Evolutionary conservation across 2,113 vertebrate species (phyloP).

Genomic region (Mugil cephalus): DNA sequence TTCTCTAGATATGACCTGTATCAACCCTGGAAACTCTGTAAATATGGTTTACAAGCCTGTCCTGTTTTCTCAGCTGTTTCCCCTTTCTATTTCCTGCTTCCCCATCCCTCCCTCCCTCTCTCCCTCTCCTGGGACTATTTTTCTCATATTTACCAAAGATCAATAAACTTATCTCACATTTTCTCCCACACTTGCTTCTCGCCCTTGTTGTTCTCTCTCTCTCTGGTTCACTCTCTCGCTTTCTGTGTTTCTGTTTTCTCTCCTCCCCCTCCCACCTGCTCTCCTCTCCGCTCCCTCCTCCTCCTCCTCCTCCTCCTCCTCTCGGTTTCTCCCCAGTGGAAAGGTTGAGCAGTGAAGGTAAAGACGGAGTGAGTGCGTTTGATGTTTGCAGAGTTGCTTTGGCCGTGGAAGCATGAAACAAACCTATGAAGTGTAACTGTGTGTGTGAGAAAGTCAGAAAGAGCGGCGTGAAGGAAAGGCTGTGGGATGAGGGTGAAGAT

Average conservation of each 20-base stretch:
- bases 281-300: slow-evolving; percentile 52
- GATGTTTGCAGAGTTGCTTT: slow-evolving; percentile 54
- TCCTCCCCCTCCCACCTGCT: slow-evolving; percentile 22
- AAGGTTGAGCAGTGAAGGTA: slow-evolving; percentile 78
- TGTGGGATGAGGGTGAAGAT: slow-evolving; percentile 13
- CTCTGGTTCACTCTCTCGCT: slow-evolving; percentile 60
- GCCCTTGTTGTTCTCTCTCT: slow-evolving; percentile 42
- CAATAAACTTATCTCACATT: slow-evolving; percentile 69
- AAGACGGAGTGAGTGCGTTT: slow-evolving; percentile 52
- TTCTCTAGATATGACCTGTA: slow-evolving; percentile 17
- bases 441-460: slow-evolving; percentile 33
- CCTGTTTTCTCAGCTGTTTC: slow-evolving; percentile 4
- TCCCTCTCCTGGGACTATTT: slow-evolving; percentile 45
- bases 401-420: slow-evolving; percentile 40
- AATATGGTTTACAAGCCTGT: slow-evolving; percentile 18
- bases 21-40: slow-evolving; percentile 1
- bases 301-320: slow-evolving; percentile 58
- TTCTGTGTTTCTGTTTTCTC: slow-evolving; percentile 49
- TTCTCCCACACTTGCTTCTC: slow-evolving; percentile 53
- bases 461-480: slow-evolving; percentile 35
- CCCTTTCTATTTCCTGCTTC: slow-evolving; percentile 12
- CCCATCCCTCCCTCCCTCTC: slow-evolving; percentile 4
- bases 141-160: slow-evolving; percentile 47
- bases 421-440: slow-evolving; percentile 34
- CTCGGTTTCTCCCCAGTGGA: slow-evolving; percentile 74